Conservation (phyloP, 2,797 vertebrate genomes). For the Artibeus jamaicensis region DNA sequence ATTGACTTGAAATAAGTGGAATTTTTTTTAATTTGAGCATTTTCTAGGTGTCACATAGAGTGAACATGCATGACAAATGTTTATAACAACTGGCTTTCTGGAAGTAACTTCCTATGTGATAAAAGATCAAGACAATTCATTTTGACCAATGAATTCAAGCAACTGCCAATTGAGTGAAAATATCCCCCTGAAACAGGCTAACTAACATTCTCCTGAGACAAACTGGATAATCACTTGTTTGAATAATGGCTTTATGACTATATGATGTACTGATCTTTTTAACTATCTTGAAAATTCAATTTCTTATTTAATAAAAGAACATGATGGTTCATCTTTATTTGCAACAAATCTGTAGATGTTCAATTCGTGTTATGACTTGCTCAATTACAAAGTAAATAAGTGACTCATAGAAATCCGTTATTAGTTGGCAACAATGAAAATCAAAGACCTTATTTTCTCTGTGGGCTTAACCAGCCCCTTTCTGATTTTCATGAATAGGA, state of each 20-base stretch:
- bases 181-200: not conserved
- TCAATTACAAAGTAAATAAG: constrained; percentile 54
- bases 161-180: constrained; percentile 12
- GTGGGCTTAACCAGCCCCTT: not conserved
- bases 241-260: not conserved
- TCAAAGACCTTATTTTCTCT: constrained; percentile 23
- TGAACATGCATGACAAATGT: not conserved
- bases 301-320: constrained; percentile 10
- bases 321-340: constrained; percentile 23
- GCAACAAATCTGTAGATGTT: not conserved
- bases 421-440: constrained; percentile 31
- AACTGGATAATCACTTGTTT: not conserved
- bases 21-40: not conserved
- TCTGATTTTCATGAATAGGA: not conserved
- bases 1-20: not conserved
- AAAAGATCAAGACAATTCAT: not conserved
- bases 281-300: constrained; percentile 39
- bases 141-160: not conserved
- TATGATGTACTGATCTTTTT: not conserved
- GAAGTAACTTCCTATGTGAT: not conserved
- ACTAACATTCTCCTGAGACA: not conserved
- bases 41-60: not conserved
- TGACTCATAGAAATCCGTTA: constrained; percentile 24
- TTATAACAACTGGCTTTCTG: not conserved
- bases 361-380: constrained; percentile 17